A percentile compares a stretch with the other conserved stretches of the same genome.
Conservation (phyloP, 2,113 vertebrate species). For the Scolopax mira region DNA sequence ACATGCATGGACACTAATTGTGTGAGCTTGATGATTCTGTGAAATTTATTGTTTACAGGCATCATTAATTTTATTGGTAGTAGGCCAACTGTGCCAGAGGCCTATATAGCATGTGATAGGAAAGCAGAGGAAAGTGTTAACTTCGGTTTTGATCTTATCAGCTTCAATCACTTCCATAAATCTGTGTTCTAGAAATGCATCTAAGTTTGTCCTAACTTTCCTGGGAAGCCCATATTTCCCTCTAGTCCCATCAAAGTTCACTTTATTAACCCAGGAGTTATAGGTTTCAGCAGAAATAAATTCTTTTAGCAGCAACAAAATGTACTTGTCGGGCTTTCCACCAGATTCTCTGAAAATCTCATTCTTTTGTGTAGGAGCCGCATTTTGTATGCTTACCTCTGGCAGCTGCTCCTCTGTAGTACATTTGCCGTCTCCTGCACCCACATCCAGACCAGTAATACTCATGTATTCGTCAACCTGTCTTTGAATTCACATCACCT, state of each 20-base stretch:
- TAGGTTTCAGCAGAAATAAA: constrained; percentile 75
- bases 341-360: constrained; percentile 64
- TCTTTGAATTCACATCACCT: not conserved
- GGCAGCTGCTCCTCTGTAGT: constrained; percentile 20
- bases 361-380: constrained; percentile 47
- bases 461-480: not conserved
- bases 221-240: constrained; percentile 74
- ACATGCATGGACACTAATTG: not conserved
- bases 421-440: constrained; percentile 1
- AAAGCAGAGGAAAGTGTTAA: constrained; percentile 66
- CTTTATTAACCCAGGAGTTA: constrained; percentile 76
- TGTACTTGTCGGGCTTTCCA: constrained; percentile 65
- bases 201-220: constrained; percentile 72
- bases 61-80: constrained; percentile 29
- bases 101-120: constrained; percentile 46
- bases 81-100: constrained; percentile 24
- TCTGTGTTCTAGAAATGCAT: constrained; percentile 67
- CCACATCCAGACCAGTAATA: not conserved
- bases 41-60: constrained; percentile 26
- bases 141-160: constrained; percentile 70
- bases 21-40: not conserved
- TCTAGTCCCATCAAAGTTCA: constrained; percentile 74
- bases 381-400: constrained; percentile 59
- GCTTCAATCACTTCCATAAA: constrained; percentile 72
- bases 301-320: constrained; percentile 72